Base-by-base conservation (phyloP, 2,888 invertebrate genomes). In the Ptilodon capucinus region DNA sequence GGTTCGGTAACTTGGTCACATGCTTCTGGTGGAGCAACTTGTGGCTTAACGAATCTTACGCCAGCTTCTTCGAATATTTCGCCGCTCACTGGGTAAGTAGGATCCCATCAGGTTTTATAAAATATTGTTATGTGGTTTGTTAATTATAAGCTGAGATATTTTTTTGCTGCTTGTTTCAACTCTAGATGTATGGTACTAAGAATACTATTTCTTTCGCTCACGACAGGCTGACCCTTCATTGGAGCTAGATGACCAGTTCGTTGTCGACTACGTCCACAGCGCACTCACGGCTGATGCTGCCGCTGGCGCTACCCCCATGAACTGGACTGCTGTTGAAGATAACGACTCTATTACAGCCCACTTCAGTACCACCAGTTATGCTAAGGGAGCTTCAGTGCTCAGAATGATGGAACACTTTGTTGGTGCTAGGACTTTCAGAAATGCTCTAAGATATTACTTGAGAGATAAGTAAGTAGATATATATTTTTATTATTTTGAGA, bases 1-100 rank as follows among this genome's bases (percentile, higher is more conserved):
- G 96, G 96, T 96, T 96, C 71, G 96, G 96, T 5, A 94, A 96
- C 76, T 83, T 94, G 41, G 94, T 96, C n/a, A 95, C 95, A 0
- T 93, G 94, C 54, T 92, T 93, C 68, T 95, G 95, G 95, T 96
- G 96, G 96, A 92, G 93, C 48, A 94, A 93, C 68, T 86, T 94
- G 21, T 96, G 95, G 95, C 85, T 96, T 0, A 94, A 93, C 65
- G 94, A 94, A 75, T 94, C 92, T 7, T 95, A 94, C 54, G 95
- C 95, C 0, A 92, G 92, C 44, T 95, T 92, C 79, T 95, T 94
- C 60, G 94, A 97, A 81, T 96, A 95, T 71, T 92, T 93, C 41
- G 92, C 87, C 8, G 92, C 93, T 40, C 92, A 93, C 32, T 73
- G 79, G 62, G 93, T 91, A 74, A 72, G 76, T 69, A n/a, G n/a